phyloP scores from a whole-genome alignment of 2,113 vertebrate species.

The Pimephales promelas region DNA sequence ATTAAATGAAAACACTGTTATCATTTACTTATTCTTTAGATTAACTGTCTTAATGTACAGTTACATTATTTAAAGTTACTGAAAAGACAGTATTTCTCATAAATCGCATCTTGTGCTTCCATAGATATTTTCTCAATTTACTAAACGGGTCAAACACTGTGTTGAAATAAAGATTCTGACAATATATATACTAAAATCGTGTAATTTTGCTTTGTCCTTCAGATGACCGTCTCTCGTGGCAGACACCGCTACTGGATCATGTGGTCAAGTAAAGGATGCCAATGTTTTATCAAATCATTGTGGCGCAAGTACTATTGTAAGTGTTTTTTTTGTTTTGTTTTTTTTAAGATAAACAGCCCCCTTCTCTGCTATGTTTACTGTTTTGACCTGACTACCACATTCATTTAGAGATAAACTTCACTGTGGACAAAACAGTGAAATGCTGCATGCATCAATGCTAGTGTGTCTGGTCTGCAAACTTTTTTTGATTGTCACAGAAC shows the following conservation, averaged over 20 bases:
- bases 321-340: background rate
- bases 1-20: no score
- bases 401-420: background rate
- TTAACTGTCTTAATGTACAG: background rate
- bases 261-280: constrained; percentile 1
- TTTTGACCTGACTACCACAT: background rate
- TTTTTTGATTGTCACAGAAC: background rate
- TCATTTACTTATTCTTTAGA: background rate
- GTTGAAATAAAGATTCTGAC: background rate
- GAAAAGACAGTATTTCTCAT: background rate
- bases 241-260: background rate
- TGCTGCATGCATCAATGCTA: background rate
- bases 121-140: background rate
- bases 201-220: constrained; percentile 5
- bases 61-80: background rate
- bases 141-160: background rate
- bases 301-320: background rate
- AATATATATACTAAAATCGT: background rate
- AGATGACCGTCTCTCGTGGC: background rate
- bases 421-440: constrained; percentile 38
- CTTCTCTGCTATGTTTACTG: background rate
- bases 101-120: background rate
- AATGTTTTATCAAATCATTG: constrained; percentile 8
- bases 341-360: background rate
- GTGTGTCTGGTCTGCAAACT: background rate